Conservation (phyloP, 2,888 invertebrate genomes). For the Oligia fasciuncula region DNA sequence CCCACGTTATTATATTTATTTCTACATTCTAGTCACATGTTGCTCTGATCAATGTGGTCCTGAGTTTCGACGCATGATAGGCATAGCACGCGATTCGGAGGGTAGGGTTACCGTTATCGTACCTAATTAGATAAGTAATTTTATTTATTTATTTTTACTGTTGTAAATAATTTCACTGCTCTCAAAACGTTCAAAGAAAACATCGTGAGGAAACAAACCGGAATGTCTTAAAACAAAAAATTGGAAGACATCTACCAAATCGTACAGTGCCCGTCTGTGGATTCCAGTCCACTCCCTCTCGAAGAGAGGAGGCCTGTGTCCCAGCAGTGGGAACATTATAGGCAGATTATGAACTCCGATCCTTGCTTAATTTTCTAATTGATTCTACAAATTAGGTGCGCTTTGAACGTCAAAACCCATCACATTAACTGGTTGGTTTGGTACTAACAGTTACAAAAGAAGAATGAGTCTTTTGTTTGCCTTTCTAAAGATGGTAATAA, state of each 20-base stretch:
- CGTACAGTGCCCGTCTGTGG: not conserved
- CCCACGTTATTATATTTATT: conserved; percentile 63
- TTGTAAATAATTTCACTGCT: too few relatives aligned
- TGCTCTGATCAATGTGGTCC: conserved; percentile 28
- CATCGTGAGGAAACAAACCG: too few relatives aligned
- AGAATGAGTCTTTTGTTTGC: not conserved
- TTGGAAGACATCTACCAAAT: not conserved
- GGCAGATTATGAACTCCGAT: not conserved
- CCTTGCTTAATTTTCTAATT: not conserved
- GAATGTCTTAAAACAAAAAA: too few relatives aligned
- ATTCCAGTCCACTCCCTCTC: too few relatives aligned
- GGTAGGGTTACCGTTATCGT: not conserved
- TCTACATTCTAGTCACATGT: conserved; percentile 49
- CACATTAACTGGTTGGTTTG: not conserved
- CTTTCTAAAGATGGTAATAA: not conserved
- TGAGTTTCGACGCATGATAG: conserved; percentile 8
- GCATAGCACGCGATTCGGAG: not conserved
- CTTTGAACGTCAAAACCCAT: not conserved
- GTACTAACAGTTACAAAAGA: not conserved
- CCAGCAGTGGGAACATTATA: not conserved
- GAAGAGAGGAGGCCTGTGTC: not conserved
- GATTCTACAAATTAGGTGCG: too few relatives aligned
- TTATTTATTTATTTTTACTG: not conserved
- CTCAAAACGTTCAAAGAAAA: too few relatives aligned
- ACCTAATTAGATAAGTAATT: not conserved